A percentile compares a stretch with the other conserved stretches of the same genome.
These are phyloP conservation scores for Coptotermes formosanus DNA, from an alignment of 1,140 invertebrate species.

Conservation along the genomic window DNA sequence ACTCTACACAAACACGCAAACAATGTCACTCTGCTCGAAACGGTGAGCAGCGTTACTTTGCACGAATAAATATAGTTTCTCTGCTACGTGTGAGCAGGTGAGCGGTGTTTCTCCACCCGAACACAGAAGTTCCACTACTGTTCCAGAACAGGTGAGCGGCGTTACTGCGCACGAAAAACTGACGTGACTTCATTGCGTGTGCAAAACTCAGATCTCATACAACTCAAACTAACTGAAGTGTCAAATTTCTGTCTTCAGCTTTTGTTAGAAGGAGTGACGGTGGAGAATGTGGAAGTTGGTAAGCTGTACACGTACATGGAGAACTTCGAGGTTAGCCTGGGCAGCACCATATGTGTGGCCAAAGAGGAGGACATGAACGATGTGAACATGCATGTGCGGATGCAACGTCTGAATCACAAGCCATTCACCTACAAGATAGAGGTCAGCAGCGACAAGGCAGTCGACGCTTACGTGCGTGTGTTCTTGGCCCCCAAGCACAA, in stretches of 20 bases:
- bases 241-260: constrained; percentile 45
- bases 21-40: too few relatives aligned
- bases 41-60: too few relatives aligned
- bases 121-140: too few relatives aligned
- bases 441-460: constrained; percentile 55
- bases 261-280: constrained; percentile 58
- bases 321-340: constrained; percentile 40
- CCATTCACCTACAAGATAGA: constrained; percentile 61
- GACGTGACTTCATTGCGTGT: too few relatives aligned
- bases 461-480: constrained; percentile 57
- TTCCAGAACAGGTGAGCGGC: too few relatives aligned
- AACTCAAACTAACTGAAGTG: neutral
- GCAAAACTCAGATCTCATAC: too few relatives aligned
- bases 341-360: constrained; percentile 37
- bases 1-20: too few relatives aligned
- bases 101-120: too few relatives aligned
- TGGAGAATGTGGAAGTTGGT: constrained; percentile 59
- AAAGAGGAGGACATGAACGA: constrained; percentile 49
- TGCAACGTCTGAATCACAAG: constrained; percentile 60
- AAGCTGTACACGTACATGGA: constrained; percentile 43
- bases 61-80: too few relatives aligned
- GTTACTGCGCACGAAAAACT: too few relatives aligned
- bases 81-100: too few relatives aligned
- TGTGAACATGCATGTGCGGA: constrained; percentile 61
- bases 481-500: constrained; percentile 71